Evolutionary conservation across 2,113 vertebrate species (phyloP).

Genomic region (Rissa tridactyla): DNA sequence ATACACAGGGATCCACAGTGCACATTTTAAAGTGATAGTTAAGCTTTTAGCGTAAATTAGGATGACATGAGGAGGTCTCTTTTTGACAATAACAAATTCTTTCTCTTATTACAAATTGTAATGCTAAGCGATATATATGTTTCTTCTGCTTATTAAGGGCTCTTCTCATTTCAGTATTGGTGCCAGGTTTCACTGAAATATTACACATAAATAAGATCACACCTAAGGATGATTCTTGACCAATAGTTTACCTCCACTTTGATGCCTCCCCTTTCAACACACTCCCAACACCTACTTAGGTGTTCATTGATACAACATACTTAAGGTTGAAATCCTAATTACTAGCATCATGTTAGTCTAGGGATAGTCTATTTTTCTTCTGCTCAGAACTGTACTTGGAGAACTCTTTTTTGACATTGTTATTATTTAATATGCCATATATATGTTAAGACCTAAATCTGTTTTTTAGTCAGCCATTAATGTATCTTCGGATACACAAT

Average conservation of each 20-base stretch:
- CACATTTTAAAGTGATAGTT: background rate
- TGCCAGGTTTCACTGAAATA: background rate
- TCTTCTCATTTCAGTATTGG: background rate
- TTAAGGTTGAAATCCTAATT: background rate
- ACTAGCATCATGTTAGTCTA: background rate
- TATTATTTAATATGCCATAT: background rate
- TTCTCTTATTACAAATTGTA: background rate
- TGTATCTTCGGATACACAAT: background rate
- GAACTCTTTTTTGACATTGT: background rate
- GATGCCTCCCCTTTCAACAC: background rate
- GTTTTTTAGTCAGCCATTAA: background rate
- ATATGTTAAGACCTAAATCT: background rate
- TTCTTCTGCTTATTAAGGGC: background rate
- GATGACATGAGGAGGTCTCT: background rate
- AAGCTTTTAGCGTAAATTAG: background rate
- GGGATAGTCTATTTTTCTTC: background rate
- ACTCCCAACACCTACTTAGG: background rate
- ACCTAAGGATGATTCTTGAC: background rate
- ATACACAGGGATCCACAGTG: fast-evolving
- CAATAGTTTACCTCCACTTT: background rate
- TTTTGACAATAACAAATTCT: background rate
- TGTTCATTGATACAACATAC: background rate
- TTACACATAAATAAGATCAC: background rate
- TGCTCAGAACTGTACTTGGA: background rate
- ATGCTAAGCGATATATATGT: background rate